These are phyloP conservation scores for Phaonia tiefii DNA, from an alignment of 2,888 invertebrate species.

Conservation along the genomic window DNA sequence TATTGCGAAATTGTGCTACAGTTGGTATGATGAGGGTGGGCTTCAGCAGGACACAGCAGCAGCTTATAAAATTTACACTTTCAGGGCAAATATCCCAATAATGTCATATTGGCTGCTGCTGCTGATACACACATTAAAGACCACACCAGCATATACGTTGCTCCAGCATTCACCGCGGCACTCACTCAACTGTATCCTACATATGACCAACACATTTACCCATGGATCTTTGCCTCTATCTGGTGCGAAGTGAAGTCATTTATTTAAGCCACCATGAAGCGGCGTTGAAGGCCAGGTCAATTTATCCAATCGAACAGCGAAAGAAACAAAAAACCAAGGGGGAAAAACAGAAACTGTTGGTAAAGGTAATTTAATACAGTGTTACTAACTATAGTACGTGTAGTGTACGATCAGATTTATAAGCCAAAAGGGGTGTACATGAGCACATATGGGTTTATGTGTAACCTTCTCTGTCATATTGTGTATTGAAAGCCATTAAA, in stretches of 20 bases:
- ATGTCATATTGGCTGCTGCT: conserved; percentile 30
- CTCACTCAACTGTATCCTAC: too few relatives aligned
- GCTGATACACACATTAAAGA: too few relatives aligned
- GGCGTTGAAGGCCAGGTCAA: conserved; percentile 60
- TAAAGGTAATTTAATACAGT: conserved; percentile 64
- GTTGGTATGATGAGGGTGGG: too few relatives aligned
- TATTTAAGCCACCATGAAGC: not conserved
- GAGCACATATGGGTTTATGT: too few relatives aligned
- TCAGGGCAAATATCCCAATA: conserved; percentile 54
- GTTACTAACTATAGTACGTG: conserved; percentile 7
- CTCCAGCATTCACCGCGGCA: too few relatives aligned
- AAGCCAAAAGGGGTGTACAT: not conserved
- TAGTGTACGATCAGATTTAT: not conserved
- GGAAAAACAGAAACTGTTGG: conserved; percentile 22
- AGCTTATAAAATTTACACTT: conserved; percentile 51
- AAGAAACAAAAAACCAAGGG: not conserved
- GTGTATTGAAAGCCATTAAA: too few relatives aligned
- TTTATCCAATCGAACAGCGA: conserved; percentile 40
- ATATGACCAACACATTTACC: not conserved
- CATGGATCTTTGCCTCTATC: not conserved
- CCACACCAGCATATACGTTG: not conserved
- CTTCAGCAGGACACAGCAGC: not conserved
- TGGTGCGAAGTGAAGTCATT: not conserved
- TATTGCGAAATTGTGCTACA: too few relatives aligned
- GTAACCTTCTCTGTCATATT: too few relatives aligned